Conservation (phyloP, 64 coral and sea anemone species). For the Pachyseris speciosa region DNA sequence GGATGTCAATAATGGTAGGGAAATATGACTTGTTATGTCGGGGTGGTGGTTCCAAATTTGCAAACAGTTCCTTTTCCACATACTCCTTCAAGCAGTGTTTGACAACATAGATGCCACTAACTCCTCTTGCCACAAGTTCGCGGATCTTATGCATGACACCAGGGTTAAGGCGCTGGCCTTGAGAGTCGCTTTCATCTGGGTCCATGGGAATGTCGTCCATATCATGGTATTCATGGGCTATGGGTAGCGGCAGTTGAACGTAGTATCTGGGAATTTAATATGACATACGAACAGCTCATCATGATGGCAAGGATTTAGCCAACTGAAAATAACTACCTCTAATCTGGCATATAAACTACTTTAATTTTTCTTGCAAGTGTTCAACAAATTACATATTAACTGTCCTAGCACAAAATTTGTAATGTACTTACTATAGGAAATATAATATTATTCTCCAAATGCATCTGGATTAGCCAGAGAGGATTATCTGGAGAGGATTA, state of each 20-base stretch:
- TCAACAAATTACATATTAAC: no score
- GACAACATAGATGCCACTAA: conserved; percentile 88
- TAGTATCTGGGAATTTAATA: conserved; percentile 72
- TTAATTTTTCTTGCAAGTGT: no score
- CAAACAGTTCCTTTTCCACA: conserved; percentile 93
- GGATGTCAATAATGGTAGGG: conserved; percentile 97
- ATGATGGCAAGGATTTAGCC: no score
- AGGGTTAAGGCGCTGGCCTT: conserved; percentile 81
- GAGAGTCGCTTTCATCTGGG: conserved; percentile 30
- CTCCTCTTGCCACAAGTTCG: conserved; percentile 93
- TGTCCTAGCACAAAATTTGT: no score
- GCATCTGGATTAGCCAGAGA: no score
- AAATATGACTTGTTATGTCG: conserved; percentile 96
- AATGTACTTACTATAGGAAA: no score
- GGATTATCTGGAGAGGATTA: no score
- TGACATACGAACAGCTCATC: background rate
- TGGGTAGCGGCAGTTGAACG: conserved; percentile 90
- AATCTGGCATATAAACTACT: no score
- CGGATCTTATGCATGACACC: conserved; percentile 89
- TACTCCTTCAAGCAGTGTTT: conserved; percentile 95
- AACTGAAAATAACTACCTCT: no score
- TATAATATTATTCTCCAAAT: no score
- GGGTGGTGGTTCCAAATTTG: conserved; percentile 69
- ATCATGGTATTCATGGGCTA: conserved; percentile 97
- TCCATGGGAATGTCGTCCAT: conserved; percentile 77